Percentiles rank a stretch among this genome's conserved stretches.
phyloP scores from a whole-genome alignment of 2,888 invertebrate species.

The Colletes collaris region DNA sequence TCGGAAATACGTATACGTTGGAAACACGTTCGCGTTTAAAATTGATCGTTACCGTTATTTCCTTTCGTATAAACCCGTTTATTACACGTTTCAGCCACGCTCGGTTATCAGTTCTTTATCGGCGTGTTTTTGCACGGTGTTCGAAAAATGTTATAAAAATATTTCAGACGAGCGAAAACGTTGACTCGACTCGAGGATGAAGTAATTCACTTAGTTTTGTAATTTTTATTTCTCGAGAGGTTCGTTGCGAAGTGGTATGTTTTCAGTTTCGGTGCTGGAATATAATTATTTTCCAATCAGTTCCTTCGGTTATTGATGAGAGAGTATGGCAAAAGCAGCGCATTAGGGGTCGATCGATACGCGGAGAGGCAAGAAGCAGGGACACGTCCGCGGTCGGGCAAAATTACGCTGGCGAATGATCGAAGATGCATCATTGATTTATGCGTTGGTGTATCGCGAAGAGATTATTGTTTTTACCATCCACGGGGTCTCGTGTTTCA shows the following conservation, averaged over 20 bases:
- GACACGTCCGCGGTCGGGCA: slow-evolving; percentile 18
- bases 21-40: too few species aligned
- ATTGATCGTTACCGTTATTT: too few species aligned
- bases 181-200: too few species aligned
- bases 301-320: not conserved
- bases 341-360: slow-evolving; percentile 27
- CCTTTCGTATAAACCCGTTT: too few species aligned
- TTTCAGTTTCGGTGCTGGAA: not conserved
- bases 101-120: too few species aligned
- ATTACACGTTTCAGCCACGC: too few species aligned
- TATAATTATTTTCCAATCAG: slow-evolving; percentile 8
- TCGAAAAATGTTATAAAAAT: too few species aligned
- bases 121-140: too few species aligned
- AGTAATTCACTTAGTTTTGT: too few species aligned
- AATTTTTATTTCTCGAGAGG: too few species aligned
- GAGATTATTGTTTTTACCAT: slow-evolving; percentile 13
- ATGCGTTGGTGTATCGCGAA: not conserved
- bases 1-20: too few species aligned
- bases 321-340: not conserved
- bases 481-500: not conserved
- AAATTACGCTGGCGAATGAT: slow-evolving; percentile 11
- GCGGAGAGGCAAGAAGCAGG: slow-evolving; percentile 28
- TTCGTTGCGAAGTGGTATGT: not conserved
- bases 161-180: too few species aligned
- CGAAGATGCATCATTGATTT: slow-evolving; percentile 14